These are phyloP conservation scores for Drosophila azteca DNA, from an alignment of 1,140 invertebrate species.

Conservation along the genomic window DNA sequence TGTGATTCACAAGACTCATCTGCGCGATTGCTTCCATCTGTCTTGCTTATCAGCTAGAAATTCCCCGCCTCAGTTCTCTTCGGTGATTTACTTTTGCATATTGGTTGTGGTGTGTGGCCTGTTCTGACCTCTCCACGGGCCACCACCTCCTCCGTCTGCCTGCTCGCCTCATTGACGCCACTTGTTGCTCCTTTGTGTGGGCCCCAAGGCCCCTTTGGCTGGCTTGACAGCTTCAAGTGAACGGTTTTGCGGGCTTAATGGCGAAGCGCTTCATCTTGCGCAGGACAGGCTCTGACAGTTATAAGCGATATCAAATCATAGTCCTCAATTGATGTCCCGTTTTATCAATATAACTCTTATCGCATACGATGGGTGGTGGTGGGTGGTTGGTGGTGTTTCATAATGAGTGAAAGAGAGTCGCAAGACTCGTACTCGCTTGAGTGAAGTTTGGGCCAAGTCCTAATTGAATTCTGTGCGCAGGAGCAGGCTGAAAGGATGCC, in stretches of 20 bases:
- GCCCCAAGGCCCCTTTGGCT: conserved; percentile 1
- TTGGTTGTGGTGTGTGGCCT: background rate
- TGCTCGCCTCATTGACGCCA: conserved; percentile 26
- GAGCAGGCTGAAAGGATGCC: conserved; percentile 56
- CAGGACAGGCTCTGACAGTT: conserved; percentile 49
- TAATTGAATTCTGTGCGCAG: conserved; percentile 78
- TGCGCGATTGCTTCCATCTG: background rate
- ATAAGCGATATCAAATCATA: conserved; percentile 31
- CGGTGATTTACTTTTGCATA: conserved; percentile 38
- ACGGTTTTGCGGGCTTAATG: conserved; percentile 1
- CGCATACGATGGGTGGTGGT: background rate
- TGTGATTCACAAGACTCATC: conserved; percentile 51
- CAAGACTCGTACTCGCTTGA: conserved; percentile 41
- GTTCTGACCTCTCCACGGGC: conserved; percentile 14
- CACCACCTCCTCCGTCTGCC: conserved; percentile 4
- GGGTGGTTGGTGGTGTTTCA: background rate
- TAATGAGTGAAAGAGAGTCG: conserved; percentile 30
- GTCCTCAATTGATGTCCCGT: conserved; percentile 35
- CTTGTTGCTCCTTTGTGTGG: conserved; percentile 38
- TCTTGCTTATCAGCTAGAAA: conserved; percentile 59
- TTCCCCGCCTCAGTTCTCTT: conserved; percentile 30
- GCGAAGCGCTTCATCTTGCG: conserved; percentile 31
- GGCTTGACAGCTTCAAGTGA: conserved; percentile 38
- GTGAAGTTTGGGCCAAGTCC: conserved; percentile 30
- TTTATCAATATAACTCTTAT: conserved; percentile 41